Conservation (phyloP, 2,113 vertebrate species). For the Lophotis ruficrista region DNA sequence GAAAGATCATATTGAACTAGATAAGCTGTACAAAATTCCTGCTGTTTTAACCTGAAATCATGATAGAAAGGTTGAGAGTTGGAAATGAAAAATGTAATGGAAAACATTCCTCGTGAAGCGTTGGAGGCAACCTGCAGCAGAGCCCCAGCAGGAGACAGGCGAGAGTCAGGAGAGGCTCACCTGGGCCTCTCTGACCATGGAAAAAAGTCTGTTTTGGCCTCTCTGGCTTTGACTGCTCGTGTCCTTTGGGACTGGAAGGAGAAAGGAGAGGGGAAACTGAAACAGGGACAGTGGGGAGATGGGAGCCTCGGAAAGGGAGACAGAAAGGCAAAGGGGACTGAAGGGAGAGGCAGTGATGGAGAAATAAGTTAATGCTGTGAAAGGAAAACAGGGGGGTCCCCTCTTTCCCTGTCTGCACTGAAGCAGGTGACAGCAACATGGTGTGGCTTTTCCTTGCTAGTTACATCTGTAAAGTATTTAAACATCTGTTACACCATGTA, state of each 20-base stretch:
- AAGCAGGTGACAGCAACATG: neutral
- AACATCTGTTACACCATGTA: neutral
- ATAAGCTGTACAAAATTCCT: constrained; percentile 49
- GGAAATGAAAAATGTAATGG: constrained; percentile 63
- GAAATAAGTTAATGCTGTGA: neutral
- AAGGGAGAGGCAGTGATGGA: neutral
- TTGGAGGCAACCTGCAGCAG: constrained; percentile 3
- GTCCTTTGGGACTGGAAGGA: neutral
- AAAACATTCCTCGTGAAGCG: constrained; percentile 24
- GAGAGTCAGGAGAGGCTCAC: neutral
- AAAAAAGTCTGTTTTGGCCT: neutral
- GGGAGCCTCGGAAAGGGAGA: neutral
- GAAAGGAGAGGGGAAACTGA: neutral
- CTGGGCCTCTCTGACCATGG: neutral
- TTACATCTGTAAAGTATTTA: constrained; percentile 7
- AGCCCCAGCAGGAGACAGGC: neutral
- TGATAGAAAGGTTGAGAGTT: constrained; percentile 36
- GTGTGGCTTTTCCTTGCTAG: neutral
- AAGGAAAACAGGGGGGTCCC: neutral
- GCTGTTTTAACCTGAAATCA: constrained; percentile 54
- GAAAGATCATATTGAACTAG: constrained; percentile 29
- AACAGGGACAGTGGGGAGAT: neutral
- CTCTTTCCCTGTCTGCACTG: neutral
- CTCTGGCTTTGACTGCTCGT: neutral
- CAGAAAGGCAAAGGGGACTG: neutral